phyloP scores from a whole-genome alignment of 37 sponge, comb jelly and placozoan genomes.

The Oscarella lobularis region DNA sequence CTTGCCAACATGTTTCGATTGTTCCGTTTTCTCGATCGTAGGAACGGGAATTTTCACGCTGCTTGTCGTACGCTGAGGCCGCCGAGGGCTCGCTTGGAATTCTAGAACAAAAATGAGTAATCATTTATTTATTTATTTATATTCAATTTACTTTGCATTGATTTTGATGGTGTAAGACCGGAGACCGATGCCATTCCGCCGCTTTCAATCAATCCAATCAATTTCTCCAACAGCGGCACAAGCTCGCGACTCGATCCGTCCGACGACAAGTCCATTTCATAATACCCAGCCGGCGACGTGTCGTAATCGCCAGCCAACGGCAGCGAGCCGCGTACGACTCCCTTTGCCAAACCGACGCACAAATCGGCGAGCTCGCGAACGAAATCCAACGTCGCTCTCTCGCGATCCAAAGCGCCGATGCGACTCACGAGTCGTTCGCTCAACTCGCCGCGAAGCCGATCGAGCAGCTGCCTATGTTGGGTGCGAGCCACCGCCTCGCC shows the following conservation, averaged over 20 bases:
- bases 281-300: background rate
- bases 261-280: background rate
- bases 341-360: background rate
- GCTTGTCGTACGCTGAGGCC: too few relatives aligned
- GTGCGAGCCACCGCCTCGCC: background rate
- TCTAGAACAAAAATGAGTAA: too few relatives aligned
- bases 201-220: constrained; percentile 5
- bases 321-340: background rate
- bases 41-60: too few relatives aligned
- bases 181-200: constrained; percentile 4
- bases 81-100: too few relatives aligned
- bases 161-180: too few relatives aligned
- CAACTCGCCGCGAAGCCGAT: background rate
- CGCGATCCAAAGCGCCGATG: background rate
- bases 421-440: background rate
- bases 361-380: background rate
- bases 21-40: too few relatives aligned
- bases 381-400: background rate
- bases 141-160: too few relatives aligned
- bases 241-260: background rate
- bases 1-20: too few relatives aligned
- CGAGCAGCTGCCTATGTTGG: background rate
- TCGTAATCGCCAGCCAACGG: background rate
- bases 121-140: too few relatives aligned
- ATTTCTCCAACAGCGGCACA: constrained; percentile 6